Percentiles rank a stretch among this genome's conserved stretches.
Evolutionary conservation across 2,888 invertebrate species (phyloP).

Genomic region (Xestia rhomboidea): DNA sequence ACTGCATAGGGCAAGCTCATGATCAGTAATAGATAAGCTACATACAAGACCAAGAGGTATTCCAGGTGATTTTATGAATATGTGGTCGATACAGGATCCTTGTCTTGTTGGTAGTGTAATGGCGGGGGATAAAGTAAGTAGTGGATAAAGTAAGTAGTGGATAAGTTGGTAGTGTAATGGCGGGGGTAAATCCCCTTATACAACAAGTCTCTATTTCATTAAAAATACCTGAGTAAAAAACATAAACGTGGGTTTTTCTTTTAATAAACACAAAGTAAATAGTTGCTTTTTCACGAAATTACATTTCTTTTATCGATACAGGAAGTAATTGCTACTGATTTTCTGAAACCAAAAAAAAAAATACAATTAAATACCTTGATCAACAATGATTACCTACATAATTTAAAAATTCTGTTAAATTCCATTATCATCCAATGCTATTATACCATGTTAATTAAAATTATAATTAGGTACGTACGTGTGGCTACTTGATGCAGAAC

Average conservation of each 20-base stretch:
- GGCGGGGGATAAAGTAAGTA: no score
- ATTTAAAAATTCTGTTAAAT: background rate
- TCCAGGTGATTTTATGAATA: no score
- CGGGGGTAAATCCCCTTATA: no score
- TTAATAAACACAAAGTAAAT: background rate
- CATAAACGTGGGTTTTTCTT: background rate
- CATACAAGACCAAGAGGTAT: no score
- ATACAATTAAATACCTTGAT: background rate
- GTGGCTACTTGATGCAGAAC: background rate
- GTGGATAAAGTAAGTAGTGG: no score
- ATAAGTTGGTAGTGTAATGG: no score
- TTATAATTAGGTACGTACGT: constrained; percentile 2
- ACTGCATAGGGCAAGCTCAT: no score
- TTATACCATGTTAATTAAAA: constrained; percentile 2
- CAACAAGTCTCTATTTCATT: background rate
- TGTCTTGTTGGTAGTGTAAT: no score
- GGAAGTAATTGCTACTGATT: background rate
- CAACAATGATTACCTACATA: background rate
- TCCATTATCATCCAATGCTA: background rate
- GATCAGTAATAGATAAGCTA: no score
- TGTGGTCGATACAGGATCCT: no score
- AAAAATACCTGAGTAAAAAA: background rate
- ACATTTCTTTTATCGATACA: background rate
- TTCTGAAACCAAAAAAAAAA: constrained; percentile 33
- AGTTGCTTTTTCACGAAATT: no score